phyloP scores from a whole-genome alignment of 1,140 invertebrate genomes.

The Eriocheir sinensis region DNA sequence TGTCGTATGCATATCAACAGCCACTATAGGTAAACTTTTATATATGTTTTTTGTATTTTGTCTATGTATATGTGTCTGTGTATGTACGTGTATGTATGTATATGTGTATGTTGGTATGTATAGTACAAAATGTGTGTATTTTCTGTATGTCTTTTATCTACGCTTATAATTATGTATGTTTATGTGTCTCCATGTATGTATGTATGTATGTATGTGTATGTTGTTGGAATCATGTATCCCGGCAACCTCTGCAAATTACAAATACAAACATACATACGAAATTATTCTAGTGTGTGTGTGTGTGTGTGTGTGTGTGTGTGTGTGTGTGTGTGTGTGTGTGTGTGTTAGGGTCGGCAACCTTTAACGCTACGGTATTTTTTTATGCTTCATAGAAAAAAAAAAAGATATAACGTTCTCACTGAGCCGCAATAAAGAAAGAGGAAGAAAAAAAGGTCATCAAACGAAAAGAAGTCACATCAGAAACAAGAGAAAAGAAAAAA shows the following conservation, averaged over 20 bases:
- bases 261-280: neutral
- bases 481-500: neutral
- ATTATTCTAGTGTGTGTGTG: neutral
- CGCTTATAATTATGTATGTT: neutral
- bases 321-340: constrained; percentile 35
- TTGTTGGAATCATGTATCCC: neutral
- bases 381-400: neutral
- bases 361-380: neutral
- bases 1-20: neutral
- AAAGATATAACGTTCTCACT: neutral
- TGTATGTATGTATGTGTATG: constrained; percentile 41
- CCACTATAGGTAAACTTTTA: neutral
- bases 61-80: constrained; percentile 2
- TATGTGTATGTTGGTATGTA: neutral
- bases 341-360: too few species aligned
- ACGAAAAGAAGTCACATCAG: neutral
- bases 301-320: neutral
- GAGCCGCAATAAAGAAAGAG: neutral
- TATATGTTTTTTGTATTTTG: neutral
- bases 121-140: neutral
- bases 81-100: constrained; percentile 3
- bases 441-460: too few species aligned
- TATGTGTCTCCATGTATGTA: constrained; percentile 31
- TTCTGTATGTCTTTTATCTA: neutral
- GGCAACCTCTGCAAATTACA: neutral